Conservation (phyloP, 2,888 invertebrate genomes). For the Flexamia atlantica region DNA sequence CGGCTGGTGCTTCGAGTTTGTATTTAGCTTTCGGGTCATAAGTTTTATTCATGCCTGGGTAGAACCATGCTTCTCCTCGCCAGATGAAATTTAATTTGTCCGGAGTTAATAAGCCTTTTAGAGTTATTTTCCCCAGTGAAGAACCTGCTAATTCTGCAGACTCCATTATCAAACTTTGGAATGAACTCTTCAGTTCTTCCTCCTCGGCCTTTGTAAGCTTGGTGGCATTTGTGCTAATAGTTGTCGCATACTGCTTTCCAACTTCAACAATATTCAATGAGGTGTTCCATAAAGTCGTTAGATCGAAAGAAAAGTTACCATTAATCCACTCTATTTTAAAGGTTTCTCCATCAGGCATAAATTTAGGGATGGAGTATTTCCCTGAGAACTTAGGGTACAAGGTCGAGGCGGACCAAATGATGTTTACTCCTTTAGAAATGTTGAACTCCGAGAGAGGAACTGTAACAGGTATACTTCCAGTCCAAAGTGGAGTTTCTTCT, state of each 20-base stretch:
- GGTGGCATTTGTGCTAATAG: background rate
- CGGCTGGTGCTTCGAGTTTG: background rate
- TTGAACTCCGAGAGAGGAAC: slow-evolving; percentile 33
- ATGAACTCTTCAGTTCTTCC: background rate
- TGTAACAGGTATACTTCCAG: slow-evolving; percentile 23
- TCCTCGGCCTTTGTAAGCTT: slow-evolving; percentile 6
- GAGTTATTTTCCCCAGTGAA: background rate
- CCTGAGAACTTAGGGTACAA: slow-evolving; percentile 33
- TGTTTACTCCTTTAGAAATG: slow-evolving; percentile 35
- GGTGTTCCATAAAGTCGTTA: slow-evolving; percentile 44
- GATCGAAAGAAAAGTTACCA: slow-evolving; percentile 42
- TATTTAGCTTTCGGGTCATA: background rate
- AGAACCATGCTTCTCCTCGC: slow-evolving; percentile 54
- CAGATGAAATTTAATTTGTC: slow-evolving; percentile 35
- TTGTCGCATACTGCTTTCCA: slow-evolving; percentile 42
- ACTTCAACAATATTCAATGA: slow-evolving; percentile 45
- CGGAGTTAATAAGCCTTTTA: slow-evolving; percentile 1
- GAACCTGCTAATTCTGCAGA: slow-evolving; percentile 17
- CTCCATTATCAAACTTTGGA: slow-evolving; percentile 45
- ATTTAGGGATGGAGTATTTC: slow-evolving; percentile 30
- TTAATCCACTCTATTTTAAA: slow-evolving; percentile 42
- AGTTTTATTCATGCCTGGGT: slow-evolving; percentile 17
- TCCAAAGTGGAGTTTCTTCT: slow-evolving; percentile 12
- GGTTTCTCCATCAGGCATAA: background rate
- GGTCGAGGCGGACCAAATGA: slow-evolving; percentile 35